Evolutionary conservation across 2,797 vertebrate genomes (phyloP).

Genomic region (Lophius americanus): DNA sequence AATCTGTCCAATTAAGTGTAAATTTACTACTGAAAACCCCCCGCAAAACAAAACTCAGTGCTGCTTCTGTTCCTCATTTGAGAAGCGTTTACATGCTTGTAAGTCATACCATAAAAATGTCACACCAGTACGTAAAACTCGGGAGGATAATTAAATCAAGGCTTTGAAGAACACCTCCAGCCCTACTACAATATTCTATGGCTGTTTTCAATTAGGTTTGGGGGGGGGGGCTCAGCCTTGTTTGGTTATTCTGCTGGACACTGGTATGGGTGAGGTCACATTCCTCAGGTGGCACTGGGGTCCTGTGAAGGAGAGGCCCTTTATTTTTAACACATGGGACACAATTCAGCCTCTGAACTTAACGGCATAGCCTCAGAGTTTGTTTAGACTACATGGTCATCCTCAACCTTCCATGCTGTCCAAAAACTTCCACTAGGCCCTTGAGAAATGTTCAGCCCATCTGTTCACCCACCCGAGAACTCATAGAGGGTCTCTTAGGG

Average conservation of each 20-base stretch:
- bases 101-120: conserved; percentile 70
- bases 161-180: conserved; percentile 66
- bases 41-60: conserved; percentile 19
- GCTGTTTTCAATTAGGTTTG: conserved; percentile 70
- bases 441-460: conserved; percentile 18
- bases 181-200: conserved; percentile 10
- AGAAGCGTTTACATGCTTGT: conserved; percentile 65
- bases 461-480: conserved; percentile 10
- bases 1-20: conserved; percentile 27
- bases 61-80: conserved; percentile 56
- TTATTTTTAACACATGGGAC: conserved; percentile 73
- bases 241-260: conserved; percentile 68
- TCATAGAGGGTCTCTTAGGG: conserved; percentile 21
- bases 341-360: conserved; percentile 17
- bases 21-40: conserved; percentile 23
- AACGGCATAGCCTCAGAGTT: neutral
- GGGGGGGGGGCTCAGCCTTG: conserved; percentile 52
- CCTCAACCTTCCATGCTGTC: conserved; percentile 10
- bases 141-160: conserved; percentile 64
- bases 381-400: conserved; percentile 32
- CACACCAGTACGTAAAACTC: conserved; percentile 55
- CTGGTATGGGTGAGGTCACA: conserved; percentile 72
- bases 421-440: conserved; percentile 12
- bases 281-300: conserved; percentile 69
- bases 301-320: conserved; percentile 53